Conservation (phyloP, 2,797 vertebrate genomes). For the Cossypha polioptera region DNA sequence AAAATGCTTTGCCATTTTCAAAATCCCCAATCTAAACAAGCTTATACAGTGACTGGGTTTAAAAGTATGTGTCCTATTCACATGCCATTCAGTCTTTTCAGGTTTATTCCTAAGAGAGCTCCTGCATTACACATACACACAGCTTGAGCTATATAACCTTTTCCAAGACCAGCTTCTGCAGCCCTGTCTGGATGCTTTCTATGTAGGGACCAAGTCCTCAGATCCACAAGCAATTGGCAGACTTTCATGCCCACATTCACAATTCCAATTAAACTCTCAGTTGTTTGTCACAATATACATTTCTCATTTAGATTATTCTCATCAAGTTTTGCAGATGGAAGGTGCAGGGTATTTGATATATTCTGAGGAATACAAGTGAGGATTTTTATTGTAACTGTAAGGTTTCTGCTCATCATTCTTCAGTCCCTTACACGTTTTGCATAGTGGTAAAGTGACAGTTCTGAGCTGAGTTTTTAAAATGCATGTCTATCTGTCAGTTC, state of each 20-base stretch:
- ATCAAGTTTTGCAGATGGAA: background rate
- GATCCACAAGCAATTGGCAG: background rate
- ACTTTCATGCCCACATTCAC: background rate
- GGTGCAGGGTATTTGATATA: background rate
- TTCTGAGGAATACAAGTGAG: background rate
- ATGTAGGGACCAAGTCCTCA: background rate
- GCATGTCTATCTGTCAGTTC: conserved; percentile 44
- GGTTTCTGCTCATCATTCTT: background rate
- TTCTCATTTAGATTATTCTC: conserved; percentile 11
- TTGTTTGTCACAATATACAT: background rate
- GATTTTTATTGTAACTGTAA: background rate
- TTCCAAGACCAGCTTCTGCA: background rate
- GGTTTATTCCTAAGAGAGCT: background rate
- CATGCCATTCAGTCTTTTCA: background rate
- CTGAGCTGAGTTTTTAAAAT: conserved; percentile 32
- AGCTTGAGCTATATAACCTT: background rate
- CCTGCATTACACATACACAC: background rate
- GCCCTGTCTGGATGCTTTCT: background rate
- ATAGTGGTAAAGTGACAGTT: conserved; percentile 3
- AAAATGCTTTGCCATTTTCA: background rate
- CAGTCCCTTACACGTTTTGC: background rate
- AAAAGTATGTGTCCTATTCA: background rate
- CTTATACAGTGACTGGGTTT: background rate
- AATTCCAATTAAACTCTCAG: background rate
- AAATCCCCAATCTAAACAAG: background rate